Base-by-base conservation (phyloP, 2,113 vertebrate species). In the Melanerpes formicivorus region DNA sequence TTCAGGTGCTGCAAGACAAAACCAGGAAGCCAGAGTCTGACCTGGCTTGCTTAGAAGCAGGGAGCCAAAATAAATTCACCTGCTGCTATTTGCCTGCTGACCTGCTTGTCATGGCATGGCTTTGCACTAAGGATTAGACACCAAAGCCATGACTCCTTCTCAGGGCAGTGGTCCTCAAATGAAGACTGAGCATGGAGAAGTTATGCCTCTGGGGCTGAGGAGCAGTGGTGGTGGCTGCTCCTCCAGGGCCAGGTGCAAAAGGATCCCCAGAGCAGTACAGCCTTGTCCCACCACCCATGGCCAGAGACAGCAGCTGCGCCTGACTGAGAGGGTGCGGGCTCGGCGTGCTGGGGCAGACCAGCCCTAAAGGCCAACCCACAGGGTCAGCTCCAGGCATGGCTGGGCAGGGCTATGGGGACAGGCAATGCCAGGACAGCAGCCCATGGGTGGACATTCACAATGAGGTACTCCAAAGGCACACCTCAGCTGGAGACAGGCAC, bases 271-370 rank as follows among this genome's bases (percentile, higher is more conserved):
- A 14, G 10, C 9, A 23, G 21, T 50, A 11, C 12, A 14, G 62
- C 25, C 40, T 44, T 27, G 48, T 26, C 26, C 23, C 0, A 0
- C 27, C 0, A 1, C 29, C 56, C 7, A 4, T 6, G 10, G 52
- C 34, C 10, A 64, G 27, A 54, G 3, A 15, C 0, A 7, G 21
- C 52, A 22, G 27, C 78, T 21, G 19, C 25, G 12, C 59, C 32
- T 0, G 1, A 21, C 30, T 7, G 7, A 23, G 30, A 37, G 25
- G 8, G 37, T 6, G 23, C 32, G 26, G 54, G 10, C 4, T 37
- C 2, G 5, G 2, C 11, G 65, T 54, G 30, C 44, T 40, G 67
- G 59, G 48, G n/a, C 34, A 48, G 34, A 5, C 5, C 40, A 58
- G 34, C 34, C 12, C 37, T 50, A 44, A 71, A 71, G 27, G 14